phyloP scores from a whole-genome alignment of 1,140 invertebrate genomes.

The Euwallacea similis region DNA sequence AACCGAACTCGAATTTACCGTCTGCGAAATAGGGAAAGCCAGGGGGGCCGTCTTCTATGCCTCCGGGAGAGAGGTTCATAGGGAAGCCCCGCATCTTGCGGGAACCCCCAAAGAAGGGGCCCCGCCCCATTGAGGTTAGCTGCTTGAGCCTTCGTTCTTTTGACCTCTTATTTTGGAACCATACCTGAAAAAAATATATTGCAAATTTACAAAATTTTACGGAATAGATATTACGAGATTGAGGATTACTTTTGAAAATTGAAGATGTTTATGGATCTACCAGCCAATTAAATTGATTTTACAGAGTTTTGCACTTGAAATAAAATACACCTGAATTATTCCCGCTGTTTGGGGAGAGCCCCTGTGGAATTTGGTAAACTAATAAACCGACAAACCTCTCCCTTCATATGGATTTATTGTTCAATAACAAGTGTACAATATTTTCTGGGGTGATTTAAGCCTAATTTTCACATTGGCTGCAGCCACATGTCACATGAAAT shows the following conservation, averaged over 20 bases:
- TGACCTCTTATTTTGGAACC: conserved; percentile 99
- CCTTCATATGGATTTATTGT: too few species aligned
- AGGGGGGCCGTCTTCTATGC: conserved; percentile 75
- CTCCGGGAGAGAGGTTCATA: conserved; percentile 84
- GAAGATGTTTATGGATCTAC: too few species aligned
- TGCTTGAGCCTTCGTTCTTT: conserved; percentile 94
- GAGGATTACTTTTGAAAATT: too few species aligned
- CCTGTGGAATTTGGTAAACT: too few species aligned
- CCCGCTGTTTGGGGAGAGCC: too few species aligned
- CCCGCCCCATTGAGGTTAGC: conserved; percentile 87
- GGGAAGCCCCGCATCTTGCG: conserved; percentile 89
- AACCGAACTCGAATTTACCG: conserved; percentile 85
- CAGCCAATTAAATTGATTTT: too few species aligned
- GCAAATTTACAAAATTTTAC: too few species aligned
- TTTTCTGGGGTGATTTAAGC: conserved; percentile 20
- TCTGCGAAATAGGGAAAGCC: conserved; percentile 87
- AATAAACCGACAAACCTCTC: too few species aligned
- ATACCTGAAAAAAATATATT: conserved; percentile 72
- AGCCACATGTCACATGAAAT: conserved; percentile 26
- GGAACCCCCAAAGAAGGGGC: conserved; percentile 85
- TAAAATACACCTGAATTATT: too few species aligned
- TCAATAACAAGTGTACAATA: conserved; percentile 3
- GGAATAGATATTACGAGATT: too few species aligned
- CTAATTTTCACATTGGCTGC: conserved; percentile 26
- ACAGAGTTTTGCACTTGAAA: too few species aligned